phyloP scores from a whole-genome alignment of 1,140 invertebrate genomes.

The Lethrus apterus region DNA sequence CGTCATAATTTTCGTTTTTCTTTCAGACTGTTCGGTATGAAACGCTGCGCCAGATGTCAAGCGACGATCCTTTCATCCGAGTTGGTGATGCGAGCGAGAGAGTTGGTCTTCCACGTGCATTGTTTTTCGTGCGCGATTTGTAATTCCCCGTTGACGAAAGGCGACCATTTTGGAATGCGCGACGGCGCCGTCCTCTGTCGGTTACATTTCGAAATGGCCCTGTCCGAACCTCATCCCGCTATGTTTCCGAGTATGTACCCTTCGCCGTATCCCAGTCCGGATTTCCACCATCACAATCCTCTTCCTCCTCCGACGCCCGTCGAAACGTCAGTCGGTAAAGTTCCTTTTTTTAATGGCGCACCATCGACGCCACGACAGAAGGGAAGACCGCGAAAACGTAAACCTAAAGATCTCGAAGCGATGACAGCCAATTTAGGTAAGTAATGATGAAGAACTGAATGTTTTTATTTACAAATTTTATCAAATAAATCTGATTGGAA shows the following conservation, averaged over 20 bases:
- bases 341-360: slow-evolving; percentile 67
- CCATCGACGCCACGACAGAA: slow-evolving; percentile 71
- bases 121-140: slow-evolving; percentile 95
- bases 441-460: too few relatives aligned
- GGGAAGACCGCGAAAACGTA: slow-evolving; percentile 84
- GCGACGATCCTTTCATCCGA: slow-evolving; percentile 87
- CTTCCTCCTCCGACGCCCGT: slow-evolving; percentile 35
- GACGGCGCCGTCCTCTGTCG: slow-evolving; percentile 64
- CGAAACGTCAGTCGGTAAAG: slow-evolving; percentile 45
- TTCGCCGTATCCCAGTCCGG: slow-evolving; percentile 47
- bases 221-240: slow-evolving; percentile 46
- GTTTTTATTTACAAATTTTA: too few relatives aligned
- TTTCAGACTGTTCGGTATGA: slow-evolving; percentile 72
- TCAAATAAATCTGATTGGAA: too few relatives aligned
- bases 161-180: slow-evolving; percentile 90
- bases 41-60: slow-evolving; percentile 81
- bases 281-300: slow-evolving; percentile 40
- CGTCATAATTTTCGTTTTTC: slow-evolving; percentile 23
- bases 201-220: slow-evolving; percentile 71
- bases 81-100: slow-evolving; percentile 89
- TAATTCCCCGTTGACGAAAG: slow-evolving; percentile 71
- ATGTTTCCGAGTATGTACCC: slow-evolving; percentile 53
- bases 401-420: slow-evolving; percentile 77
- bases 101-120: slow-evolving; percentile 88
- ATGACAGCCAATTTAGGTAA: slow-evolving; percentile 78